Percentiles rank a stretch among this genome's conserved stretches.
Conservation (phyloP, 2,888 invertebrate species). For the Brachylomia viminalis region DNA sequence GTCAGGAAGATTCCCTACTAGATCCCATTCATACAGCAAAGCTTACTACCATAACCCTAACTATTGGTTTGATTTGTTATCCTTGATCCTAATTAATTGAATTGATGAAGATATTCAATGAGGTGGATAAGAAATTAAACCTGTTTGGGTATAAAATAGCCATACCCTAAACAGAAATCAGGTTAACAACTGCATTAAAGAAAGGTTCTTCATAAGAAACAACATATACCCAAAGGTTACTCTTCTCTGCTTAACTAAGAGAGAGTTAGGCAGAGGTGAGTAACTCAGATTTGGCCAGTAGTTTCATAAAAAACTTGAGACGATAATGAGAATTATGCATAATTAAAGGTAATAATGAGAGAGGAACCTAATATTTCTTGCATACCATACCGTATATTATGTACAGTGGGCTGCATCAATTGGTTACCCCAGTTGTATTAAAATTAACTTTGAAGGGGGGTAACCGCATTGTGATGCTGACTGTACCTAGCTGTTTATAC, state of each 20-base stretch:
- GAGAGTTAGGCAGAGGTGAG: neutral
- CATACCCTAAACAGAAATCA: neutral
- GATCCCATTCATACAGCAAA: neutral
- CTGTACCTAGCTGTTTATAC: neutral
- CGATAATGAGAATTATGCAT: constrained; percentile 14
- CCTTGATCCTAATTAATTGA: neutral
- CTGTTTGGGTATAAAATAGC: neutral
- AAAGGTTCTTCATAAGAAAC: neutral
- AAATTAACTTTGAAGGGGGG: no score
- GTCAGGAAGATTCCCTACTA: constrained; percentile 65
- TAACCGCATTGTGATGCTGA: no score
- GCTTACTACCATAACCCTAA: neutral
- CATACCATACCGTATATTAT: no score
- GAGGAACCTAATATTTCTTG: neutral
- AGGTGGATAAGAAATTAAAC: neutral
- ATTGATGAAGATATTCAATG: neutral
- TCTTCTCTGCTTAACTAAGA: no score
- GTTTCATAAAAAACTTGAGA: neutral
- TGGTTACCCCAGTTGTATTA: no score
- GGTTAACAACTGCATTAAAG: neutral
- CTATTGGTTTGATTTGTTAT: constrained; percentile 10
- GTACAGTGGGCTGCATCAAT: no score
- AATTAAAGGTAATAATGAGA: neutral
- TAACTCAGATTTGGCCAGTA: neutral
- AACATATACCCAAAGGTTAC: neutral